Conservation (phyloP, 2,888 invertebrate species). For the Tuberolachnus salignus region DNA sequence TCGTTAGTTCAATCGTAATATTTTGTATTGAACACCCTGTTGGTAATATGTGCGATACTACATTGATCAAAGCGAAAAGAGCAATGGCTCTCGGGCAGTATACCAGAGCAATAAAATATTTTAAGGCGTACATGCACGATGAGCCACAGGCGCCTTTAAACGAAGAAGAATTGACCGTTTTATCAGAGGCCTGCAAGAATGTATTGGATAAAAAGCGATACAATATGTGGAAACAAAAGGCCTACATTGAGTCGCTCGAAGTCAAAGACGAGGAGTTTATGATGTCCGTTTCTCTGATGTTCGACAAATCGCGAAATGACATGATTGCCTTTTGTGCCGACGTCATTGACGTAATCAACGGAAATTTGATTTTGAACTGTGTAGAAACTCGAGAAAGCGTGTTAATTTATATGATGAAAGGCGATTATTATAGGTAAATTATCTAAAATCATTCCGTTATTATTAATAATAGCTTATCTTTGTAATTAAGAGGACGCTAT, state of each 20-base stretch:
- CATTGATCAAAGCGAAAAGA: background rate
- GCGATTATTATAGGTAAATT: constrained; percentile 9
- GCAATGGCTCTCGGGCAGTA: background rate
- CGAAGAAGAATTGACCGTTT: background rate
- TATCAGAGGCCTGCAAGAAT: background rate
- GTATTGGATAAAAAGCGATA: background rate
- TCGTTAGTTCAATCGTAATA: too few relatives aligned
- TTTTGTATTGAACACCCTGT: too few relatives aligned
- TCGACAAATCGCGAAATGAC: background rate
- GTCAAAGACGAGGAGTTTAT: background rate
- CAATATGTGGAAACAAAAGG: background rate
- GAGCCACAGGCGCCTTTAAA: background rate
- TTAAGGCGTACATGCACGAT: background rate
- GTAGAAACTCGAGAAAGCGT: background rate
- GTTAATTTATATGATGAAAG: constrained; percentile 15
- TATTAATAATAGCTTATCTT: too few relatives aligned
- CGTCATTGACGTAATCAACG: background rate
- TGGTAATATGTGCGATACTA: background rate
- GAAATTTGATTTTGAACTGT: background rate
- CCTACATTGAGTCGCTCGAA: background rate
- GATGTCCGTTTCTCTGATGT: background rate
- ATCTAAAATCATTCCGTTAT: too few relatives aligned
- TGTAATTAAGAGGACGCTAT: too few relatives aligned
- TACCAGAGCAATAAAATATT: background rate
- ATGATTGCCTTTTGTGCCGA: background rate